Conservation (phyloP, 2,888 invertebrate genomes). For the Eristalinus aeneus region DNA sequence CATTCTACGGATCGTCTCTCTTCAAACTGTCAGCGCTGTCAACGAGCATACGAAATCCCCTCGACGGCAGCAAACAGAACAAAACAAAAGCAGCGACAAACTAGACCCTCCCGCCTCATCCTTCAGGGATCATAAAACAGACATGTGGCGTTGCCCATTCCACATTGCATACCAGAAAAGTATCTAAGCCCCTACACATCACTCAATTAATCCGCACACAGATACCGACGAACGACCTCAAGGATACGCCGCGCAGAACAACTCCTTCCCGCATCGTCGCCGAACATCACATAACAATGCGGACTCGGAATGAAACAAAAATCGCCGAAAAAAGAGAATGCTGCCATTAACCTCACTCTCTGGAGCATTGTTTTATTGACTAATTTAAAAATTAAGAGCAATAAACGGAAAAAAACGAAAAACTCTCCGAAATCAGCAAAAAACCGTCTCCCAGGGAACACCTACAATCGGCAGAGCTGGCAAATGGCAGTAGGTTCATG, state of each 20-base stretch:
- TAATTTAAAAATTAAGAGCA: slow-evolving; percentile 28
- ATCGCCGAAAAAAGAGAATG: background rate
- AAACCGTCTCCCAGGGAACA: background rate
- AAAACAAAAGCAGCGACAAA: background rate
- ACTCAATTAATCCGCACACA: background rate
- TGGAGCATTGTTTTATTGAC: slow-evolving; percentile 21
- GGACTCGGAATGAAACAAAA: background rate
- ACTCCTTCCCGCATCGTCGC: background rate
- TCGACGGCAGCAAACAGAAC: background rate
- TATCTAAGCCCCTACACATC: background rate
- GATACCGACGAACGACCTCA: background rate
- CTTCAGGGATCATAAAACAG: background rate
- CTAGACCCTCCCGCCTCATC: background rate
- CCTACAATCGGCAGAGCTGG: background rate
- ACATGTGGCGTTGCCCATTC: background rate
- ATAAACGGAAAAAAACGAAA: slow-evolving; percentile 9
- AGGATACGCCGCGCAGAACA: background rate
- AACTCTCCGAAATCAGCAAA: background rate
- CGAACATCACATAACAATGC: background rate
- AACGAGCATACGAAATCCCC: background rate
- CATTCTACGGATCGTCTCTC: background rate
- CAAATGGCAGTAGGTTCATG: background rate
- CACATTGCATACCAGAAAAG: background rate
- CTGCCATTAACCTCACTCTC: slow-evolving; percentile 17
- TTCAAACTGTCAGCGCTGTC: background rate